Evolutionary conservation across 2,113 vertebrate genomes (phyloP).

Genomic region (Oncorhynchus keta): DNA sequence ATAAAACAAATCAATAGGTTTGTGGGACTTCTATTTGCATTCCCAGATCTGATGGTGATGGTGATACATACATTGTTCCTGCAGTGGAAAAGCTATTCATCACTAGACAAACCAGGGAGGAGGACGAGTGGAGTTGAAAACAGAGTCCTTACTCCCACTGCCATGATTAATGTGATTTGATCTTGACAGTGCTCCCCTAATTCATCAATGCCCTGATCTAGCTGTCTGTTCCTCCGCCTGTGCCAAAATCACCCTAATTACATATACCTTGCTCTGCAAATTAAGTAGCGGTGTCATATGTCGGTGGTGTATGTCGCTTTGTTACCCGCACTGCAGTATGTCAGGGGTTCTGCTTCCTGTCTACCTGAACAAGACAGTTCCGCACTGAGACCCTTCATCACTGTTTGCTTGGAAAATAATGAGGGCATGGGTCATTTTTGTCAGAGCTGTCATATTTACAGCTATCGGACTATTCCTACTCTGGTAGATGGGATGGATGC

Average conservation of each 20-base stretch:
- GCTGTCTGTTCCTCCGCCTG: constrained; percentile 45
- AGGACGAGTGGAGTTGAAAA: constrained; percentile 31
- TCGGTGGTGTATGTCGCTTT: constrained; percentile 50
- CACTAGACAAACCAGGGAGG: constrained; percentile 45
- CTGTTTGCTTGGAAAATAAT: constrained; percentile 65
- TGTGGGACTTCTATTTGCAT: constrained; percentile 64
- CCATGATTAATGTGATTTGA: constrained; percentile 81
- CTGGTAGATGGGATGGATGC: neutral
- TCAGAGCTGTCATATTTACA: constrained; percentile 40
- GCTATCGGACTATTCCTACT: neutral
- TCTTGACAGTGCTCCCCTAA: constrained; percentile 71
- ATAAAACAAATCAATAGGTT: constrained; percentile 60
- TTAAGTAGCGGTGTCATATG: constrained; percentile 66
- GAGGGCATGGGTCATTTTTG: constrained; percentile 42
- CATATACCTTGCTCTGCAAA: constrained; percentile 59
- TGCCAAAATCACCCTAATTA: constrained; percentile 81
- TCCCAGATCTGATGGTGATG: constrained; percentile 54
- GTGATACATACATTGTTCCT: constrained; percentile 42
- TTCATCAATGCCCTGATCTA: constrained; percentile 79
- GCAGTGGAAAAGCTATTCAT: constrained; percentile 64
- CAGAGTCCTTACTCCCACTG: constrained; percentile 62
- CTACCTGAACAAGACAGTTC: constrained; percentile 41
- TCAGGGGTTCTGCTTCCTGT: constrained; percentile 63
- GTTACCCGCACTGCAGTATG: constrained; percentile 60
- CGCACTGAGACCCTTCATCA: constrained; percentile 52